Percentiles rank a stretch among this genome's conserved stretches.
phyloP scores from a whole-genome alignment of 2,888 invertebrate species.

The Heliconius sara region DNA sequence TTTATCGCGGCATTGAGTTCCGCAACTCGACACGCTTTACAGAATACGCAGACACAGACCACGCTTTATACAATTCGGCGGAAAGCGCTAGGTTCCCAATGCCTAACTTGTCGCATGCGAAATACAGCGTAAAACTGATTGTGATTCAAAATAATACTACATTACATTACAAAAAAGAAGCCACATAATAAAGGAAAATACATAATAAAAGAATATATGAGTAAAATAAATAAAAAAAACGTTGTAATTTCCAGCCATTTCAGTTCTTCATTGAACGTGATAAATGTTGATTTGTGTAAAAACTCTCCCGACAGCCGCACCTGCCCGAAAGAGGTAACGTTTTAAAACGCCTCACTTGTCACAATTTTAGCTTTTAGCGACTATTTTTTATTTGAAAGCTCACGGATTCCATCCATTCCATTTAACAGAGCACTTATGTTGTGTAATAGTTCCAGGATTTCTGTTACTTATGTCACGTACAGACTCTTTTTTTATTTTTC shows the following conservation, averaged over 20 bases:
- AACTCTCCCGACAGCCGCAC: constrained; percentile 26
- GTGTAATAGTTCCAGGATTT: constrained; percentile 15
- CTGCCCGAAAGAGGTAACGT: constrained; percentile 17
- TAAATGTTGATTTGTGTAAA: constrained; percentile 31
- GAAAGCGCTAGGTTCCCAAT: too few relatives aligned
- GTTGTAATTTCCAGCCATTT: background rate
- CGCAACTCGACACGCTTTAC: too few relatives aligned
- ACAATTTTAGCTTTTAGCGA: constrained; percentile 28
- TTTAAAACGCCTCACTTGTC: constrained; percentile 28
- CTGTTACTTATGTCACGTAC: background rate
- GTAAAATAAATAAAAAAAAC: background rate
- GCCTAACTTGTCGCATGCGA: too few relatives aligned
- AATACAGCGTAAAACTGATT: too few relatives aligned
- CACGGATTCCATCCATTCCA: constrained; percentile 22
- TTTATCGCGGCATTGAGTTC: too few relatives aligned
- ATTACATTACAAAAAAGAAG: background rate
- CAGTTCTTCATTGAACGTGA: constrained; percentile 11
- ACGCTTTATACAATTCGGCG: too few relatives aligned
- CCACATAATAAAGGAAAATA: background rate
- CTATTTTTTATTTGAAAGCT: constrained; percentile 25
- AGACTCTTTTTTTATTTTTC: background rate
- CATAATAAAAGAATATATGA: background rate
- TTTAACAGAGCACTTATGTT: constrained; percentile 20
- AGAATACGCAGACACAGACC: too few relatives aligned
- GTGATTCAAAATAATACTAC: too few relatives aligned